A percentile compares a stretch with the other conserved stretches of the same genome.
Conservation (phyloP, 2,113 vertebrate genomes). For the Nothobranchius furzeri region DNA sequence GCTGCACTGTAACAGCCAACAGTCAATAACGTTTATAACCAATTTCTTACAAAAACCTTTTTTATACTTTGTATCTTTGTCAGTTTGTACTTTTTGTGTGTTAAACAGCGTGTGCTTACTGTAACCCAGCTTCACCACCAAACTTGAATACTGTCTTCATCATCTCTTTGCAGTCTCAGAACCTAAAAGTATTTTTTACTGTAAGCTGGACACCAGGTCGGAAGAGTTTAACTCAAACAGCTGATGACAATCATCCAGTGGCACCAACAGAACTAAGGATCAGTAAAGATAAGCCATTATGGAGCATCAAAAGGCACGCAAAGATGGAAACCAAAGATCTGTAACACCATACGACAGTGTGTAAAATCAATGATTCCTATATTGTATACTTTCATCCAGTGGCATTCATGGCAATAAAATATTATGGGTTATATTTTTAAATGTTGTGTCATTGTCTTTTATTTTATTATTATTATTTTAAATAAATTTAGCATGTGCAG, state of each 20-base stretch:
- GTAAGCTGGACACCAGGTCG: constrained; percentile 10
- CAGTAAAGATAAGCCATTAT: constrained; percentile 31
- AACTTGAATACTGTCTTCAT: constrained; percentile 79
- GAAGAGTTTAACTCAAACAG: constrained; percentile 32
- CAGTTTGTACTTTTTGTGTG: constrained; percentile 61
- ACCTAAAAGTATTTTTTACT: constrained; percentile 19
- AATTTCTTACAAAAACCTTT: constrained; percentile 79
- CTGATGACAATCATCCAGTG: constrained; percentile 63
- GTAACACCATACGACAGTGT: constrained; percentile 44
- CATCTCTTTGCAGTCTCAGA: constrained; percentile 49
- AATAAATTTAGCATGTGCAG: too few relatives aligned
- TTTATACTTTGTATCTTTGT: constrained; percentile 80
- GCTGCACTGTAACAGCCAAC: too few relatives aligned
- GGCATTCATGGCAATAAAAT: constrained; percentile 88
- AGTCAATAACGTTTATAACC: constrained; percentile 71
- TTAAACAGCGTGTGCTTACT: constrained; percentile 76
- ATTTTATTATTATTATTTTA: too few relatives aligned
- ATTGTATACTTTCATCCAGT: constrained; percentile 81
- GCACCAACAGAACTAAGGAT: constrained; percentile 27
- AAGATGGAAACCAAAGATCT: constrained; percentile 58
- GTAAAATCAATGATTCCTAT: constrained; percentile 63
- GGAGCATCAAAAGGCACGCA: constrained; percentile 13
- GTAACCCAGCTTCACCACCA: constrained; percentile 78
- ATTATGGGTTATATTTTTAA: constrained; percentile 64
- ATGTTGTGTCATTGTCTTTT: constrained; percentile 17